These are phyloP conservation scores for Pemphigus obesinymphae DNA, from an alignment of 1,140 invertebrate species.

Conservation along the genomic window DNA sequence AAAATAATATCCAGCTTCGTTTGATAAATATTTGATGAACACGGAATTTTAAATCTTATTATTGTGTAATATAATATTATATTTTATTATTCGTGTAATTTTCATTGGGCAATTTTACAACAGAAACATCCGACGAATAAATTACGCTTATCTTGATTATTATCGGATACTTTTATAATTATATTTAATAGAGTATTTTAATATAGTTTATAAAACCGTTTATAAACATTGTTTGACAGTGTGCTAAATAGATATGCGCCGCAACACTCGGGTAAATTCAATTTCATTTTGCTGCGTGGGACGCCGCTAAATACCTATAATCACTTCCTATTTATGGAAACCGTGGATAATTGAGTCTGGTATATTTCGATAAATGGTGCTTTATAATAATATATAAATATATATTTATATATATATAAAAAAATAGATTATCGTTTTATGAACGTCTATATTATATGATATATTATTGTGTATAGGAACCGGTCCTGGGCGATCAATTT, in stretches of 20 bases:
- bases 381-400: background rate
- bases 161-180: too few relatives aligned
- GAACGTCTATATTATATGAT: background rate
- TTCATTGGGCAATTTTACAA: too few relatives aligned
- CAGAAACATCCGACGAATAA: too few relatives aligned
- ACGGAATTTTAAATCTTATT: too few relatives aligned
- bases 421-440: background rate
- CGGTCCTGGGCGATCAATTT: background rate
- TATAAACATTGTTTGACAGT: background rate
- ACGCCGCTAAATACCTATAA: background rate
- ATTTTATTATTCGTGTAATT: too few relatives aligned
- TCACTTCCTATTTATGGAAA: background rate
- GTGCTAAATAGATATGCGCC: too few relatives aligned
- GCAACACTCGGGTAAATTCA: too few relatives aligned
- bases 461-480: background rate
- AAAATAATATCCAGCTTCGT: too few relatives aligned
- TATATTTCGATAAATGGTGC: background rate
- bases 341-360: background rate
- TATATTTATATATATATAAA: background rate
- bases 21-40: too few relatives aligned
- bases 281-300: background rate
- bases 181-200: too few relatives aligned
- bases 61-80: too few relatives aligned
- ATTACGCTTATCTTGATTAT: too few relatives aligned
- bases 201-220: background rate